Percentiles rank a stretch among this genome's conserved stretches.
These are phyloP conservation scores for Drosophila villosipedis DNA, from an alignment of 2,888 invertebrate species.

Conservation along the genomic window DNA sequence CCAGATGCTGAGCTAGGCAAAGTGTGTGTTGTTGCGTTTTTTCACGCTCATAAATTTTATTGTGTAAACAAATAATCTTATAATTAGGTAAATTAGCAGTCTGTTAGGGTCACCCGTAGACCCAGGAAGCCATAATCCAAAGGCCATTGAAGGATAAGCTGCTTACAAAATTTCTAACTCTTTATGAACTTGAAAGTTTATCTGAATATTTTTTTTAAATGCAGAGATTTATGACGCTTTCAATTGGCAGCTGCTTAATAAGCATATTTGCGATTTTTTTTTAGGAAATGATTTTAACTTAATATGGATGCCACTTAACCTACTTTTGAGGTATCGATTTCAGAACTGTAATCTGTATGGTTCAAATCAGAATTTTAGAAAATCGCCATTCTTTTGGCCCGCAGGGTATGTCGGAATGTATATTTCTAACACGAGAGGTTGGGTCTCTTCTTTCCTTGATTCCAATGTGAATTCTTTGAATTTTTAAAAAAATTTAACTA, in stretches of 20 bases:
- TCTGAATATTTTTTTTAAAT: background rate
- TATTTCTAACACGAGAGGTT: background rate
- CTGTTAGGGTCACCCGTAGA: slow-evolving; percentile 23
- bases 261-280: background rate
- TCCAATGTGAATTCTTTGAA: background rate
- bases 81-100: slow-evolving; percentile 70
- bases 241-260: background rate
- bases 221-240: too few species aligned
- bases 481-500: background rate
- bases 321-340: background rate
- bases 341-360: background rate
- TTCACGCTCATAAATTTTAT: slow-evolving; percentile 67
- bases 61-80: slow-evolving; percentile 64
- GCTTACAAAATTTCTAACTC: slow-evolving; percentile 1
- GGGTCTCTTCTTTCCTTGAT: background rate
- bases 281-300: background rate
- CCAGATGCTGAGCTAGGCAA: slow-evolving; percentile 20
- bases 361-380: background rate
- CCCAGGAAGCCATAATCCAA: background rate
- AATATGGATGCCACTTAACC: background rate
- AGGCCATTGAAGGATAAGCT: slow-evolving; percentile 2
- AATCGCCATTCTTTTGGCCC: background rate
- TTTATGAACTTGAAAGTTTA: background rate
- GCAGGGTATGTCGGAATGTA: background rate
- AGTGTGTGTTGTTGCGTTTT: slow-evolving; percentile 16